Base-by-base conservation (phyloP, 1,140 invertebrate genomes). In the Calliphora vicina region DNA sequence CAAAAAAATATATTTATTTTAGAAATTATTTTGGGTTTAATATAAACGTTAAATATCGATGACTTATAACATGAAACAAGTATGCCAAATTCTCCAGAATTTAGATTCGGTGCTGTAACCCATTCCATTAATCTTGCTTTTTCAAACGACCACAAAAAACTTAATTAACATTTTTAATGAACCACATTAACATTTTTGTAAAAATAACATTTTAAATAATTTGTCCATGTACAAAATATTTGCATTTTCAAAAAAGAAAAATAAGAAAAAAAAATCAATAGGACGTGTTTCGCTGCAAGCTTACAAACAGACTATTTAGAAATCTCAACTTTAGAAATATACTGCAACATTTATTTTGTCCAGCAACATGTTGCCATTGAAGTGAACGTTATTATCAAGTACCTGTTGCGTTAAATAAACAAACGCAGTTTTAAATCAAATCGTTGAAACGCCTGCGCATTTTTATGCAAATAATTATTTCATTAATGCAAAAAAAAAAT, bases 371-470 rank as follows among this genome's bases (percentile, higher is more conserved):
- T 78, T 78, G 35, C 35, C 1, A 23, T 29, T 27, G 29, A 29
- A 29, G 8, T 4, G n/a, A 74, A 35, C 15, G 9, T 13, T 73
- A 29, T 78, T 78, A 43, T 43, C 17, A 25, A 6, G 10, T 17
- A 78, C 74, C 29, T 78, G 74, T 78, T 78, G 74, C 17, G n/a
- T 25, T 45, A 27, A 27, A 35, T 4, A 35, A 20, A 76, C 73
- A 73, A 2, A 73, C 71, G 29, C 73, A 76, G 2, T 29, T 29
- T n/a, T 5, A 74, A 4, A 73, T 29, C 26, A 42, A 35, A 35
- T 20, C 35, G 35, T n/a, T 10, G 35, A 78, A 78, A 78, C 74
- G 74, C 74, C 42, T 78, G 74, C 74, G 74, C 74, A 78, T 78
- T 43, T n/a, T 74, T 74, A n/a, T 35, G 13, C 72, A 57, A 57